Evolutionary conservation across 2,797 vertebrate species (phyloP).

Genomic region (Moxostoma hubbsi): DNA sequence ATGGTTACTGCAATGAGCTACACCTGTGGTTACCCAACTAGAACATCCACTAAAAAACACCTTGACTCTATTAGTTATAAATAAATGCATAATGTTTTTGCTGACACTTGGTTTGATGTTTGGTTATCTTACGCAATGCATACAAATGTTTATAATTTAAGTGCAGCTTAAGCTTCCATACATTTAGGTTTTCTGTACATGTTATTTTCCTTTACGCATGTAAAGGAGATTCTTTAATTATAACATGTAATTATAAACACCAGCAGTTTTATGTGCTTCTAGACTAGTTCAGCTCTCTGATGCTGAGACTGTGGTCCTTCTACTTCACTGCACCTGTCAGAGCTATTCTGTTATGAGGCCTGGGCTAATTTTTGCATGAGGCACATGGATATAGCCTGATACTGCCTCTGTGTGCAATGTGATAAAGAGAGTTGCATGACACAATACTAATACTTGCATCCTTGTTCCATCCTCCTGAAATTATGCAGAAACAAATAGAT

Average conservation of each 20-base stretch:
- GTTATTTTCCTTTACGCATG: too few relatives aligned
- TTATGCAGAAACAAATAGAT: not conserved
- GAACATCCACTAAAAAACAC: too few relatives aligned
- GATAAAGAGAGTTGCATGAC: not conserved
- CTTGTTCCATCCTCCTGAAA: not conserved
- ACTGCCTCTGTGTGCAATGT: conserved; percentile 2
- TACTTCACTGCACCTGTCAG: conserved; percentile 18
- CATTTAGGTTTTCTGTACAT: too few relatives aligned
- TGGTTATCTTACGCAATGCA: too few relatives aligned
- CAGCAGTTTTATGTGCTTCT: not conserved
- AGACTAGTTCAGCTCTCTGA: not conserved
- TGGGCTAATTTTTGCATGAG: not conserved
- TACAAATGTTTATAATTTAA: too few relatives aligned
- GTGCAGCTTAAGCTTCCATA: too few relatives aligned
- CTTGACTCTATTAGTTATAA: too few relatives aligned
- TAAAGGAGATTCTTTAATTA: too few relatives aligned
- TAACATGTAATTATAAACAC: not conserved
- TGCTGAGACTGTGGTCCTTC: conserved; percentile 17
- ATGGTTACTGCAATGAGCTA: too few relatives aligned
- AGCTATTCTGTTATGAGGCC: not conserved
- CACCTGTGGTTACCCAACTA: too few relatives aligned
- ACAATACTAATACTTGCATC: not conserved
- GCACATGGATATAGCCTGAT: not conserved
- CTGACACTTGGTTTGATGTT: too few relatives aligned
- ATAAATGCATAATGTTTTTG: too few relatives aligned